These are phyloP conservation scores for Lophotriccus pileatus DNA, from an alignment of 2,797 vertebrate species.

Conservation along the genomic window DNA sequence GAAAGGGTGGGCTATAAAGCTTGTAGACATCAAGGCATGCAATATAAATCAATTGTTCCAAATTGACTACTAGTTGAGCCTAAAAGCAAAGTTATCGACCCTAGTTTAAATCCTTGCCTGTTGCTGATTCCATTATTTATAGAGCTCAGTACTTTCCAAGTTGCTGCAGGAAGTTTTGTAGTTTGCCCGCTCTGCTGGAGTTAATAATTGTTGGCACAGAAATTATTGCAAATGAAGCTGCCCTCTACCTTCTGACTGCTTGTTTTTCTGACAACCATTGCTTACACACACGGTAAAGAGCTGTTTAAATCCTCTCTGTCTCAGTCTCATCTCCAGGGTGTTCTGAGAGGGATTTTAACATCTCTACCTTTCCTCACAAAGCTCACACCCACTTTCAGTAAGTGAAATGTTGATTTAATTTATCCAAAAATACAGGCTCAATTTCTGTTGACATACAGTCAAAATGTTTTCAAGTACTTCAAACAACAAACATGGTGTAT, in stretches of 20 bases:
- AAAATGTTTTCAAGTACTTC: not conserved
- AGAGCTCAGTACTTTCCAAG: not conserved
- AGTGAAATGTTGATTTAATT: not conserved
- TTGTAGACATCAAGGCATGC: not conserved
- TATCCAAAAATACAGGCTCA: not conserved
- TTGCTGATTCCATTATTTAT: not conserved
- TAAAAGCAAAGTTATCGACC: not conserved
- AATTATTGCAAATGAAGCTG: not conserved
- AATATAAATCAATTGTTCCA: not conserved
- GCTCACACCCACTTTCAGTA: not conserved
- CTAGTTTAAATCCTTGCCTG: not conserved
- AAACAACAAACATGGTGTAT: not conserved
- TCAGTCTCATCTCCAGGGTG: not conserved
- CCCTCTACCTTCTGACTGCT: not conserved
- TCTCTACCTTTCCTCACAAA: not conserved
- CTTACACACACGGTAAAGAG: not conserved
- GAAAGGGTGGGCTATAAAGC: not conserved
- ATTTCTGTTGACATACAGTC: not conserved
- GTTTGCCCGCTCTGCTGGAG: not conserved
- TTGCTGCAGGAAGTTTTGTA: not conserved
- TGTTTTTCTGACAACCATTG: not conserved
- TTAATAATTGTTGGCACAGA: constrained; percentile 7
- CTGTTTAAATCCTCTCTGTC: not conserved
- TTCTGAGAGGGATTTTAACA: not conserved
- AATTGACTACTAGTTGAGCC: not conserved